A percentile compares a stretch with the other conserved stretches of the same genome.
phyloP scores from a whole-genome alignment of 2,888 invertebrate species.

The Galerucella nymphaeae region DNA sequence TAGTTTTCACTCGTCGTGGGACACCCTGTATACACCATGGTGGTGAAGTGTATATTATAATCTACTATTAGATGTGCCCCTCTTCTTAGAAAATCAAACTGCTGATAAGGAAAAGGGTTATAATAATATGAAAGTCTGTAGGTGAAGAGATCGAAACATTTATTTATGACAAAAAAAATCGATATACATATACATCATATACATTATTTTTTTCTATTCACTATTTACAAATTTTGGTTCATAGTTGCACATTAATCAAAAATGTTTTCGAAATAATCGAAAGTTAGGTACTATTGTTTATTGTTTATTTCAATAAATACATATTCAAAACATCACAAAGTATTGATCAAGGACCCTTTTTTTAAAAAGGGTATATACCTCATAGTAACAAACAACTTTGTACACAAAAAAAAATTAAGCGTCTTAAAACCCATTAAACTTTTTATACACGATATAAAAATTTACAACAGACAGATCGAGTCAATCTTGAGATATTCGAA shows the following conservation, averaged over 20 bases:
- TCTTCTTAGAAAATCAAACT: too few relatives aligned
- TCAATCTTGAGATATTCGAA: conserved; percentile 30
- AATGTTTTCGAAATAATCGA: conserved; percentile 19
- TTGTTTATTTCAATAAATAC: conserved; percentile 44
- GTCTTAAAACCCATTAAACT: conserved; percentile 36
- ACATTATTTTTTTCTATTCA: conserved; percentile 53
- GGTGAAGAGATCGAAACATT: conserved; percentile 62
- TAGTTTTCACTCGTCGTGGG: too few relatives aligned
- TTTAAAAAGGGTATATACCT: neutral
- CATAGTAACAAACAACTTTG: conserved; percentile 40
- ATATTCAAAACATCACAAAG: conserved; percentile 55
- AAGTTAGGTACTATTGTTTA: conserved; percentile 19
- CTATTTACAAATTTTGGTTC: conserved; percentile 59
- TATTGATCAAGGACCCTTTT: conserved; percentile 40
- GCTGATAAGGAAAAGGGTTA: neutral
- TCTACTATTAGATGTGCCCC: too few relatives aligned
- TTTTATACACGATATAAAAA: conserved; percentile 36
- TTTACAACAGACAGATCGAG: conserved; percentile 32
- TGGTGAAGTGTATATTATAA: too few relatives aligned
- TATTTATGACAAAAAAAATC: conserved; percentile 65
- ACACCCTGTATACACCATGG: too few relatives aligned
- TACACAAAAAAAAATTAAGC: conserved; percentile 44
- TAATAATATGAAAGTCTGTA: conserved; percentile 10
- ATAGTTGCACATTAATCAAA: conserved; percentile 53
- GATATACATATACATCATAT: conserved; percentile 62